Conservation (phyloP, 2,113 vertebrate species). For the Chrysochloris asiatica region DNA sequence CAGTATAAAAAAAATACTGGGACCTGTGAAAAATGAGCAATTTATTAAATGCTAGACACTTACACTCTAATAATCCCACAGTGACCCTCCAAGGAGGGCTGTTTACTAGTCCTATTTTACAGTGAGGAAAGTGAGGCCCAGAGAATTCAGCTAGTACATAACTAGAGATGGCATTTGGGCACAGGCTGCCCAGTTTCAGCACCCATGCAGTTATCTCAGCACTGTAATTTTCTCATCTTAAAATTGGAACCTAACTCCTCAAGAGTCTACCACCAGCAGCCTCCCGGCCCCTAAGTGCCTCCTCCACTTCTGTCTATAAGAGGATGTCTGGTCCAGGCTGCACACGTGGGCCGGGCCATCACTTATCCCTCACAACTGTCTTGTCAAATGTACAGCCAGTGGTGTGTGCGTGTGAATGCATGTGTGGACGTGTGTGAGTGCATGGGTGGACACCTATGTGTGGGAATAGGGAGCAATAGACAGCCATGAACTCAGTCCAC, state of each 20-base stretch:
- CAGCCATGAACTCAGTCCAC: not conserved
- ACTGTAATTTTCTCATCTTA: not conserved
- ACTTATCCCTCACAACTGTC: not conserved
- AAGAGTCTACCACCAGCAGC: not conserved
- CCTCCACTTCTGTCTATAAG: not conserved
- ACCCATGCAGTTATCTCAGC: not conserved
- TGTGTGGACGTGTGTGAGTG: accelerated
- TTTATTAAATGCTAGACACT: not conserved
- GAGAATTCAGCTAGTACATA: not conserved
- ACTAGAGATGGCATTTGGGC: not conserved
- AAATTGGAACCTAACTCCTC: not conserved
- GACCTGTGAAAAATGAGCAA: not conserved
- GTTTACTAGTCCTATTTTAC: not conserved
- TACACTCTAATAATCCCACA: not conserved
- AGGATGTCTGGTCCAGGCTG: too few species aligned
- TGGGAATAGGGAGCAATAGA: not conserved
- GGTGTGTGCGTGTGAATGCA: too few species aligned
- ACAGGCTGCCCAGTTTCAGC: not conserved
- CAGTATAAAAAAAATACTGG: not conserved
- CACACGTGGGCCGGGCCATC: accelerated
- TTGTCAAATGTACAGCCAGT: not conserved
- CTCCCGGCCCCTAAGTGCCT: not conserved
- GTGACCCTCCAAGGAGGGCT: not conserved
- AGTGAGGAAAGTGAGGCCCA: not conserved
- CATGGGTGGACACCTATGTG: accelerated